Conservation (phyloP, 2,113 vertebrate species). For the Acrocephalus arundinaceus region DNA sequence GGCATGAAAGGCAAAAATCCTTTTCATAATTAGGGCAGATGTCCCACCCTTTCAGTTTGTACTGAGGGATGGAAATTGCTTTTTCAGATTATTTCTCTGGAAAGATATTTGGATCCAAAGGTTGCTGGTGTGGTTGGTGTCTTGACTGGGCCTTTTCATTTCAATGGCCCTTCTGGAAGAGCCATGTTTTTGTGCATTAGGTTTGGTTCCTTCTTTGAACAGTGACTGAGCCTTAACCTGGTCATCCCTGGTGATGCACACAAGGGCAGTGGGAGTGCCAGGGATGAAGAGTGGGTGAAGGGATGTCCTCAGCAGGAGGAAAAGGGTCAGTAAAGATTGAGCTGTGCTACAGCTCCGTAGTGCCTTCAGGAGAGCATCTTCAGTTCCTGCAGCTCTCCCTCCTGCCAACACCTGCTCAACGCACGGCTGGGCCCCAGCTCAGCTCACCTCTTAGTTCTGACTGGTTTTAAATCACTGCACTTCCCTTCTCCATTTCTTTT, state of each 20-base stretch:
- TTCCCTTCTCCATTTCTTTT: background rate
- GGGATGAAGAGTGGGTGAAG: too few relatives aligned
- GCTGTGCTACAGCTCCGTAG: background rate
- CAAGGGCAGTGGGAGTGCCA: background rate
- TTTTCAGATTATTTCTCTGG: background rate
- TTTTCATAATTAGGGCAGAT: background rate
- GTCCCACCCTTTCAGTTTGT: background rate
- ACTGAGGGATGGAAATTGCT: background rate
- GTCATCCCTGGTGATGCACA: background rate
- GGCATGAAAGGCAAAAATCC: background rate
- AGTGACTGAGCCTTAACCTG: background rate
- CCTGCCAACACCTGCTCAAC: background rate
- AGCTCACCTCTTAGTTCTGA: background rate
- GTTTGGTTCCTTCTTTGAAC: background rate
- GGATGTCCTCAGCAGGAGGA: background rate
- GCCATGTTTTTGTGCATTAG: background rate
- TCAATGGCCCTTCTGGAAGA: background rate
- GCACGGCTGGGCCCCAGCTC: background rate
- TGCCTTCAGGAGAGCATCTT: background rate
- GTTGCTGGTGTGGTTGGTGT: background rate
- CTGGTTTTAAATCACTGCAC: background rate
- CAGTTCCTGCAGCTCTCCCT: background rate
- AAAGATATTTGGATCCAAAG: background rate
- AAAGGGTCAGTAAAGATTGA: background rate
- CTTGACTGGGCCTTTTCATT: background rate